phyloP scores from a whole-genome alignment of 2,888 invertebrate species.

The Brachypalpus laphriformis region DNA sequence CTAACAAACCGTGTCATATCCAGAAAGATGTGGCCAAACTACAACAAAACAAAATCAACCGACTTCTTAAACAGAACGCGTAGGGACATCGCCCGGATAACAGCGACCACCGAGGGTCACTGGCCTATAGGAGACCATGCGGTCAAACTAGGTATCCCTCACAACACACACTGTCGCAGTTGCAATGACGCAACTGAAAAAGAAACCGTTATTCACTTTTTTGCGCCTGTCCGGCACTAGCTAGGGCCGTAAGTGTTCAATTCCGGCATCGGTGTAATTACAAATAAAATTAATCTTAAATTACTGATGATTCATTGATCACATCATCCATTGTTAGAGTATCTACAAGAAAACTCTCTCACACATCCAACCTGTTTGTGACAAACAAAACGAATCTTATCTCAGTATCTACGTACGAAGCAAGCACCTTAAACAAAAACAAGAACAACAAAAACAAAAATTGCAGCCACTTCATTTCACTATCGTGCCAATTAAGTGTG shows the following conservation, averaged over 20 bases:
- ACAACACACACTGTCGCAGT: too few species aligned
- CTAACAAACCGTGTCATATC: too few species aligned
- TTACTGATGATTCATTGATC: constrained; percentile 29
- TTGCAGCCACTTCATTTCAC: constrained; percentile 27
- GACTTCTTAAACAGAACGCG: too few species aligned
- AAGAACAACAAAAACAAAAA: constrained; percentile 22
- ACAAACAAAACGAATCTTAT: neutral
- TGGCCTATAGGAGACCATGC: too few species aligned
- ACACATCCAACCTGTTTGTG: neutral
- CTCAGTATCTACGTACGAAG: neutral
- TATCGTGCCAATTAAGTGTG: constrained; percentile 59
- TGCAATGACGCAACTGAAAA: too few species aligned
- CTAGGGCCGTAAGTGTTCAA: neutral
- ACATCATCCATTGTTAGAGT: constrained; percentile 27
- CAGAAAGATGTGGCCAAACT: too few species aligned
- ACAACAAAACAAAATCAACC: too few species aligned
- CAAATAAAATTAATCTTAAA: neutral
- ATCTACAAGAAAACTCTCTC: neutral
- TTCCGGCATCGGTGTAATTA: neutral
- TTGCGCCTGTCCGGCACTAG: too few species aligned
- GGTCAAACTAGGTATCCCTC: too few species aligned
- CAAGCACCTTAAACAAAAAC: neutral
- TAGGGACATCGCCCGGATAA: too few species aligned
- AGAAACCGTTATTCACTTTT: too few species aligned
- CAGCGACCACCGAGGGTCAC: too few species aligned